phyloP scores from a whole-genome alignment of 2,797 vertebrate species.

The Aulostomus chinensis region DNA sequence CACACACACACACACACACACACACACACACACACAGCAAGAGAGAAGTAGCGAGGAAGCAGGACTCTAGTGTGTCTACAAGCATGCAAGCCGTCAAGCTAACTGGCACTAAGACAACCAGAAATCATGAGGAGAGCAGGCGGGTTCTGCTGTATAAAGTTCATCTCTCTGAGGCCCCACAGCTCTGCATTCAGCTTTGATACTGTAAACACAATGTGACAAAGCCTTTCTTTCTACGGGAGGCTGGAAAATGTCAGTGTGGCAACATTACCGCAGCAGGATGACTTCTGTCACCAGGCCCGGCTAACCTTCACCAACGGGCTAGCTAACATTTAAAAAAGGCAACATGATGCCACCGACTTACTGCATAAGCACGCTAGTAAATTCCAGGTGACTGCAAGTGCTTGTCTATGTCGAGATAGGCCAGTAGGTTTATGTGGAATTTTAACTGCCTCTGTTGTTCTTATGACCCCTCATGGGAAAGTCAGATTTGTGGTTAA shows the following conservation, averaged over 20 bases:
- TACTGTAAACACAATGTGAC: conserved; percentile 67
- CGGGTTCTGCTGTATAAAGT: conserved; percentile 49
- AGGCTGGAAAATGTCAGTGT: conserved; percentile 60
- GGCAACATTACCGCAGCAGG: conserved; percentile 24
- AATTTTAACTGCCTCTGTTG: too few species aligned
- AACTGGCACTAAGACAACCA: conserved; percentile 33
- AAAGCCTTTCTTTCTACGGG: conserved; percentile 53
- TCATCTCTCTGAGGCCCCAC: conserved; percentile 41
- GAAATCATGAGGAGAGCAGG: conserved; percentile 30
- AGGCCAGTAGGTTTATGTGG: neutral
- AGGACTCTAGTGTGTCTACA: too few species aligned
- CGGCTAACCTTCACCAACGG: conserved; percentile 13
- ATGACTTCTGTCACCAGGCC: conserved; percentile 25
- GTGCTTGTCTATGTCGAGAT: conserved; percentile 5
- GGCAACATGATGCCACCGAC: neutral
- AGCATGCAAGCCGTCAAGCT: conserved; percentile 42
- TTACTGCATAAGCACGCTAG: neutral
- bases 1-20: too few species aligned
- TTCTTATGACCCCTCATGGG: neutral
- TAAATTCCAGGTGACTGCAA: conserved; percentile 10
- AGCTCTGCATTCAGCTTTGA: conserved; percentile 54
- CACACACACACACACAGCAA: too few species aligned
- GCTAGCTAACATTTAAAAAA: too few species aligned
- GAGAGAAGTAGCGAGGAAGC: conserved; percentile 38
- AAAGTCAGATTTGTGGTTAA: conserved; percentile 19